Percentiles rank a stretch among this genome's conserved stretches.
Conservation (phyloP, 2,797 vertebrate species). For the Anableps anableps region DNA sequence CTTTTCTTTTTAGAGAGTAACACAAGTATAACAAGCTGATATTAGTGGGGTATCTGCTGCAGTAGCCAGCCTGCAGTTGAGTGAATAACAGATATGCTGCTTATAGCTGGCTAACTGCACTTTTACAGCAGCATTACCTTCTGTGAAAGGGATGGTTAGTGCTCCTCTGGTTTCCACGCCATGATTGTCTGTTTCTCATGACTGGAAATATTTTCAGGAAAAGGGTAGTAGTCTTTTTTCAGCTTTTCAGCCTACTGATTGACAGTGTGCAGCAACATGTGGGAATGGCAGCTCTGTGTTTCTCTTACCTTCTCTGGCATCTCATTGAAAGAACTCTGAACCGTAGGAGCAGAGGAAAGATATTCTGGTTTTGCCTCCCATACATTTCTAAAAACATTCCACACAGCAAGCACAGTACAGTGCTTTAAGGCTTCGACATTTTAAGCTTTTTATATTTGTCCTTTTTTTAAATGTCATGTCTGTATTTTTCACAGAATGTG, state of each 20-base stretch:
- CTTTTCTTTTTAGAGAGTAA: neutral
- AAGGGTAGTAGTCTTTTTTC: neutral
- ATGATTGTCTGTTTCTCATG: neutral
- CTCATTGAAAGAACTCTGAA: neutral
- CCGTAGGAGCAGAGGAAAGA: neutral
- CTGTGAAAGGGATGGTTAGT: no score
- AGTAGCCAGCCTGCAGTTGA: neutral
- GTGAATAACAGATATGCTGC: neutral
- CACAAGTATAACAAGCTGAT: neutral
- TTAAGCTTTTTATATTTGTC: neutral
- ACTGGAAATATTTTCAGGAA: neutral
- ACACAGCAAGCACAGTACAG: neutral
- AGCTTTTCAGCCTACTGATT: neutral
- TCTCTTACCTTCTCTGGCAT: neutral
- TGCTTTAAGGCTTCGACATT: neutral
- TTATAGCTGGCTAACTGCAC: neutral
- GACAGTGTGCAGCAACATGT: neutral
- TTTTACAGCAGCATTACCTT: neutral
- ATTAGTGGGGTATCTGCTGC: neutral
- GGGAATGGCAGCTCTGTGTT: neutral
- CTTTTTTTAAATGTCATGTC: slow-evolving; percentile 21
- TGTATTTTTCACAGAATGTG: slow-evolving; percentile 10
- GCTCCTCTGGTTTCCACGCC: no score
- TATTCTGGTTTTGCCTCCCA: neutral
- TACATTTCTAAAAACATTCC: neutral